These are phyloP conservation scores for Peromyscus maniculatus DNA, from an alignment of 2,113 vertebrate genomes.

Conservation along the genomic window DNA sequence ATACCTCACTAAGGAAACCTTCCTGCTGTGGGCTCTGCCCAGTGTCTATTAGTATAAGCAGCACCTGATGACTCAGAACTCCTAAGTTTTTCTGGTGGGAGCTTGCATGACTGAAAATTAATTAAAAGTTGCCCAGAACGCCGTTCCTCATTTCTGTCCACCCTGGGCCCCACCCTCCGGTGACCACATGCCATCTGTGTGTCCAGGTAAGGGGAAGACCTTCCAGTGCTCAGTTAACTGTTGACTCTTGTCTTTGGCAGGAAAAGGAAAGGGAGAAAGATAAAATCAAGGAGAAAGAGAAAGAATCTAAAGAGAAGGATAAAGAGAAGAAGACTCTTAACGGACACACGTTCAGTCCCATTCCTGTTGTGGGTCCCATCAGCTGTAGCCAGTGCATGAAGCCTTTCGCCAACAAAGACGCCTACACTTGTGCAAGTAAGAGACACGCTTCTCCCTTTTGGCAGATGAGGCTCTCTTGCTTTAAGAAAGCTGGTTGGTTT, in stretches of 20 bases:
- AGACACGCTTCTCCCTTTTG: fast-evolving
- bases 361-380: slow-evolving; percentile 84
- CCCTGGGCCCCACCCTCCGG: not conserved
- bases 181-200: slow-evolving; percentile 32
- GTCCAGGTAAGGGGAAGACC: slow-evolving; percentile 31
- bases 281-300: slow-evolving; percentile 92
- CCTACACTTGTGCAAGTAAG: slow-evolving; percentile 94
- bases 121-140: not conserved
- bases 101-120: not conserved
- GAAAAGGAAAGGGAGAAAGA: slow-evolving; percentile 94
- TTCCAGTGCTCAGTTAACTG: not conserved
- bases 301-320: slow-evolving; percentile 93
- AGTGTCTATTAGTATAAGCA: not conserved
- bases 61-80: not conserved
- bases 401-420: slow-evolving; percentile 92
- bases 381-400: slow-evolving; percentile 94
- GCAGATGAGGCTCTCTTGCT: not conserved
- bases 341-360: slow-evolving; percentile 92
- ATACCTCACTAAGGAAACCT: not conserved
- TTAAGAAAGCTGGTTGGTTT: not conserved
- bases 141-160: not conserved
- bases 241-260: slow-evolving; percentile 77
- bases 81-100: not conserved
- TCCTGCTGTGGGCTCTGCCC: not conserved
- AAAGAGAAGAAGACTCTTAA: slow-evolving; percentile 94